Base-by-base conservation (phyloP, 2,113 vertebrate genomes). In the Lamprotornis superbus region DNA sequence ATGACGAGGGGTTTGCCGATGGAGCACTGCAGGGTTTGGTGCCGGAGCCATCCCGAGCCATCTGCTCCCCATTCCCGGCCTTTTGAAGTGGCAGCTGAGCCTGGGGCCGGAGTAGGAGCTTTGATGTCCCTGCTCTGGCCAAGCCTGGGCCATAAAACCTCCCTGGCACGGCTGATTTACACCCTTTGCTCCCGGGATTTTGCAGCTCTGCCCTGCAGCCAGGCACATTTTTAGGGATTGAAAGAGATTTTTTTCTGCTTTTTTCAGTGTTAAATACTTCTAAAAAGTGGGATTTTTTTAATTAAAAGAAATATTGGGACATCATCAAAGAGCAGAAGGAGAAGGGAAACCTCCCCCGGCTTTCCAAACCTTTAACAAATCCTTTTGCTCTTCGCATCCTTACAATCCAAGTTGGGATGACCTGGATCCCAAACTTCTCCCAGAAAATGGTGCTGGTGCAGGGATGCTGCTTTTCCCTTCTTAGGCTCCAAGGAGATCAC, bases 51-150 rank as follows among this genome's bases (percentile, higher is more conserved):
- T 47, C 73, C n/a, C 3, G 47, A 57, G 15, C 88, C 93, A 77
- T 96, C 88, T 95, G 92, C 65, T 94, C 85, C 90, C 75, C 90
- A 88, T 94, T 83, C 76, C 65, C 35, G 0, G n/a, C 70, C 73
- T 11, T 92, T 95, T 78, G 95, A 95, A 95, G 84, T 67, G 37
- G 14, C 47, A 19, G 39, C 75, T 0, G 22, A 42, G 64, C 81
- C 44, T 7, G 31, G 65, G 82, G 87, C 73, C 28, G 46, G 70
- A 61, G 35, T 19, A 7, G 2, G 16, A 65, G 67, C 87, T 93
- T 92, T 95, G 92, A 89, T 95, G 42, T 93, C 68, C 47, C 71
- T 35, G 25, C 88, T 37, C 33, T 0, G 57, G 85, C 77, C 69
- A 15, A 52, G 49, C 64, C 89, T 47, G 2, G 15, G 57, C 75